These are phyloP conservation scores for Pluvianellus socialis DNA, from an alignment of 2,113 vertebrate genomes.

Conservation along the genomic window DNA sequence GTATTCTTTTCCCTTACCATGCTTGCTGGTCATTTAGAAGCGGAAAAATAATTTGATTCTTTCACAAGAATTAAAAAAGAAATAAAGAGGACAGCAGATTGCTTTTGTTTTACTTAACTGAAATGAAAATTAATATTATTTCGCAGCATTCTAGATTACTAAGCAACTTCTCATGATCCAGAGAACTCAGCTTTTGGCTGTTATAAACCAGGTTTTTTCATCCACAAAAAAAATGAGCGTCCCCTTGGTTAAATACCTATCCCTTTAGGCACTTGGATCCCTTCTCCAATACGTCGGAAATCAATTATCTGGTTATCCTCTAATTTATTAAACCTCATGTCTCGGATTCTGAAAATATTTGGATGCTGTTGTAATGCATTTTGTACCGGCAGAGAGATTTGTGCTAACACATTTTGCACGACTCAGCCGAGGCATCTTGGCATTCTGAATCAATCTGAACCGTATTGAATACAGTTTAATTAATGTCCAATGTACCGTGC, in stretches of 20 bases:
- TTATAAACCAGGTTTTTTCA: neutral
- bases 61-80: neutral
- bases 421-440: constrained; percentile 35
- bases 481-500: constrained; percentile 14
- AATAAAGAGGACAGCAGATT: neutral
- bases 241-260: neutral
- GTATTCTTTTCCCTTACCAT: neutral
- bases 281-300: constrained; percentile 2
- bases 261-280: neutral
- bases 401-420: neutral
- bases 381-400: neutral
- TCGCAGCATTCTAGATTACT: neutral
- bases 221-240: neutral
- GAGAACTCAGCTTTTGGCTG: neutral
- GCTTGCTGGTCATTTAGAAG: neutral
- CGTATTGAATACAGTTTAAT: constrained; percentile 17
- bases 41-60: neutral
- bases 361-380: constrained; percentile 12
- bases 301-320: constrained; percentile 6
- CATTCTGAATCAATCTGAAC: neutral
- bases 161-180: neutral
- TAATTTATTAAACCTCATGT: constrained; percentile 25
- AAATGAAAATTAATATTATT: neutral
- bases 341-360: constrained; percentile 2
- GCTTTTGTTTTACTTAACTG: neutral